phyloP scores from a whole-genome alignment of 2,888 invertebrate genomes.

The Meloe dianella region DNA sequence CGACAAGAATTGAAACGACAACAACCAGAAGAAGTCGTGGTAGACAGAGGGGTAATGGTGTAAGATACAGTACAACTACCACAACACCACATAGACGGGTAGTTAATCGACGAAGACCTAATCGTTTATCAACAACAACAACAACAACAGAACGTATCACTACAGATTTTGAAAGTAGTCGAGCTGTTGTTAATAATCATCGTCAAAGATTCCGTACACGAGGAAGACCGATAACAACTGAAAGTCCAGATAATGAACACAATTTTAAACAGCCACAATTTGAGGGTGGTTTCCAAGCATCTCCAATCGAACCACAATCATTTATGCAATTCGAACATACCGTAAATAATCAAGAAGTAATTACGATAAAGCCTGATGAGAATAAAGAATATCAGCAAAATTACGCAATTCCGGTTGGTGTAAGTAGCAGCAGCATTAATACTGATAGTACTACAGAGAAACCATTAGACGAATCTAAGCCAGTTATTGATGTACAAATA shows the following conservation, averaged over 20 bases:
- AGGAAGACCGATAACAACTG: slow-evolving; percentile 43
- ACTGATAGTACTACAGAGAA: slow-evolving; percentile 25
- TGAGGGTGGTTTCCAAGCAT: slow-evolving; percentile 36
- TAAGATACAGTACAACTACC: slow-evolving; percentile 59
- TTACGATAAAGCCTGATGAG: slow-evolving; percentile 31
- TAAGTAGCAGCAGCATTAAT: slow-evolving; percentile 10
- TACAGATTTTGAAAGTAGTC: slow-evolving; percentile 36
- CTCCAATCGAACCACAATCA: slow-evolving; percentile 40
- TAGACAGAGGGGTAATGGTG: slow-evolving; percentile 60
- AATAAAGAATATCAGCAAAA: slow-evolving; percentile 35
- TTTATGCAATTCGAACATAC: slow-evolving; percentile 47
- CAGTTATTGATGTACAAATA: slow-evolving; percentile 42
- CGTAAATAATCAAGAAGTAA: slow-evolving; percentile 36
- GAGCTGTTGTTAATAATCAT: slow-evolving; percentile 31
- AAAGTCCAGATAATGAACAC: slow-evolving; percentile 36
- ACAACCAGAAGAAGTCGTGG: slow-evolving; percentile 60
- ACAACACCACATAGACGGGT: slow-evolving; percentile 54
- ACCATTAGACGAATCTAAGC: slow-evolving; percentile 31
- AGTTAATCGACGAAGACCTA: slow-evolving; percentile 59
- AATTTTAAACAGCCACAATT: slow-evolving; percentile 32
- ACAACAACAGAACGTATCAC: slow-evolving; percentile 34
- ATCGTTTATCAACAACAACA: slow-evolving; percentile 35
- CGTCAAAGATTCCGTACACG: slow-evolving; percentile 53
- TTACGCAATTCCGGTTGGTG: slow-evolving; percentile 28
- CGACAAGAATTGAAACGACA: slow-evolving; percentile 53